These are phyloP conservation scores for Leuciscus waleckii DNA, from an alignment of 2,797 vertebrate genomes.

Conservation along the genomic window DNA sequence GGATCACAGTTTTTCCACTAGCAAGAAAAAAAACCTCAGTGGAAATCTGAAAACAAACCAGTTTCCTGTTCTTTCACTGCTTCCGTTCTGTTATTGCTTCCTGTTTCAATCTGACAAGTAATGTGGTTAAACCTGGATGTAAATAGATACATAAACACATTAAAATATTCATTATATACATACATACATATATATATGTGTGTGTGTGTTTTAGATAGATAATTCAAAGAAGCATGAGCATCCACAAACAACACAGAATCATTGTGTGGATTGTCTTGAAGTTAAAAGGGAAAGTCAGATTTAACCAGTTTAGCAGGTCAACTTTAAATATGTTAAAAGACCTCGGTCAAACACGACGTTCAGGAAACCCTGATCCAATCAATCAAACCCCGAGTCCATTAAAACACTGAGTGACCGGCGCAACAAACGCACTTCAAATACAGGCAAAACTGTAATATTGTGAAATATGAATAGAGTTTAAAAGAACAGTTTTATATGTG, in stretches of 20 bases:
- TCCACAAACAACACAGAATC: not conserved
- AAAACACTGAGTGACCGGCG: not conserved
- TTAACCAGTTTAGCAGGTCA: not conserved
- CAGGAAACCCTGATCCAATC: slow-evolving; percentile 33
- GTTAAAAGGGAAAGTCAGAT: slow-evolving; percentile 5
- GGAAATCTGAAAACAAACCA: slow-evolving; percentile 46
- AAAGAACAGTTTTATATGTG: not conserved
- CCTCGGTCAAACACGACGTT: not conserved
- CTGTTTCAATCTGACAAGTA: slow-evolving; percentile 45
- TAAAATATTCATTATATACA: not conserved
- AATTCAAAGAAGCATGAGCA: not conserved
- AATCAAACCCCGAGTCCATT: slow-evolving; percentile 21
- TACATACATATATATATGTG: not conserved
- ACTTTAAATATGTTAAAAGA: slow-evolving; percentile 24
- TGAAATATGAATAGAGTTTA: not conserved
- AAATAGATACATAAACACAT: slow-evolving; percentile 32
- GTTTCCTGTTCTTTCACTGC: slow-evolving; percentile 32
- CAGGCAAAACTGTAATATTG: not conserved
- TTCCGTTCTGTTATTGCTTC: slow-evolving; percentile 39
- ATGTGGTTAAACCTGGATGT: slow-evolving; percentile 44
- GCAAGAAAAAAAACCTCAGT: not conserved
- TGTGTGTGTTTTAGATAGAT: not conserved
- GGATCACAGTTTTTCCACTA: not conserved
- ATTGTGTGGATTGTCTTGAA: not conserved
- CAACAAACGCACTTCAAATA: not conserved